Conservation (phyloP, 1,140 invertebrate genomes). For the Dreissena polymorpha region DNA sequence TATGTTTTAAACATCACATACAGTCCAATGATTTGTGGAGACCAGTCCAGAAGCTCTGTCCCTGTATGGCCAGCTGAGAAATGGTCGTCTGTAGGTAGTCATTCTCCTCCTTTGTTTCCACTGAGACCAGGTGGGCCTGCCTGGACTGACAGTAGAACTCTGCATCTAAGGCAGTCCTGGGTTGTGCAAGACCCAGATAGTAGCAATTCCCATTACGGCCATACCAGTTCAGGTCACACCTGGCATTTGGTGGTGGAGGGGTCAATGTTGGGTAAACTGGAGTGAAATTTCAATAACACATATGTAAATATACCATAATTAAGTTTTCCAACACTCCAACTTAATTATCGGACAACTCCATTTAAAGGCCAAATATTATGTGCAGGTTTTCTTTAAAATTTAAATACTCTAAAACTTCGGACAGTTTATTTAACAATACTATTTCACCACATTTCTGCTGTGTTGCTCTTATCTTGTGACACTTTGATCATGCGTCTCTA, state of each 20-base stretch:
- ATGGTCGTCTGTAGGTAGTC: constrained; percentile 29
- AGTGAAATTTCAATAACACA: not conserved
- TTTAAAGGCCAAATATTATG: too few species aligned
- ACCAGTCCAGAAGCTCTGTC: constrained; percentile 48
- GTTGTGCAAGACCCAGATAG: constrained; percentile 14
- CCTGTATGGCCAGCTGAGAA: not conserved
- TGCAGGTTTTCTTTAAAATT: too few species aligned
- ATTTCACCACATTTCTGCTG: too few species aligned
- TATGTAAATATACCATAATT: too few species aligned
- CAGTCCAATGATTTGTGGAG: constrained; percentile 50
- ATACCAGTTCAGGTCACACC: constrained; percentile 42
- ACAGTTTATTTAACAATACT: too few species aligned
- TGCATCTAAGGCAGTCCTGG: constrained; percentile 26
- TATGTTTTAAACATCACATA: constrained; percentile 9
- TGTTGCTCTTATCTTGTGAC: too few species aligned
- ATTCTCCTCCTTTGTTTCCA: constrained; percentile 29
- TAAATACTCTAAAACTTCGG: too few species aligned
- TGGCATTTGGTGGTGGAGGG: constrained; percentile 45
- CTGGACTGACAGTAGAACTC: constrained; percentile 32
- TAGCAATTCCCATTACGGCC: constrained; percentile 21
- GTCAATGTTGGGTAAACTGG: constrained; percentile 34
- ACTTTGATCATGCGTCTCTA: too few species aligned
- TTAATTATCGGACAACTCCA: too few species aligned
- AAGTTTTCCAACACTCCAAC: too few species aligned
- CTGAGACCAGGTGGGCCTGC: constrained; percentile 36